phyloP scores from a whole-genome alignment of 2,888 invertebrate species.

The Idaea aversata region DNA sequence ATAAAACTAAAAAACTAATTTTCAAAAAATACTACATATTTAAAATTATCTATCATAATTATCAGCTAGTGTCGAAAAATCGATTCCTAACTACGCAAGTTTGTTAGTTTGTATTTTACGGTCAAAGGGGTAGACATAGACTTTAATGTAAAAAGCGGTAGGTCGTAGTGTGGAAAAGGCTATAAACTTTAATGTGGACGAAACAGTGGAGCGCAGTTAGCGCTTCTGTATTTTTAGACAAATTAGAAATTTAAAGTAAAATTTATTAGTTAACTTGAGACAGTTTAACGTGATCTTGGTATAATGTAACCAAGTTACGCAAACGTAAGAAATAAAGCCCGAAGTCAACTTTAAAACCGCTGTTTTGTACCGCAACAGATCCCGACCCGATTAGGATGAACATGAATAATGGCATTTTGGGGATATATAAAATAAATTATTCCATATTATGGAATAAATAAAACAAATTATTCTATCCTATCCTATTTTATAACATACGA shows the following conservation, averaged over 20 bases:
- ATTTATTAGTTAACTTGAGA: neutral
- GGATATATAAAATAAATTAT: slow-evolving; percentile 32
- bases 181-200: too few relatives aligned
- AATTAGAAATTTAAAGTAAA: neutral
- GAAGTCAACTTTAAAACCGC: slow-evolving; percentile 37
- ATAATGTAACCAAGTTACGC: slow-evolving; percentile 26
- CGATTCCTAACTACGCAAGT: too few relatives aligned
- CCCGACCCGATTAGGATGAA: slow-evolving; percentile 27
- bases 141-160: too few relatives aligned
- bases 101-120: too few relatives aligned
- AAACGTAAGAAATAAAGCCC: slow-evolving; percentile 33
- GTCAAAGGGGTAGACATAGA: too few relatives aligned
- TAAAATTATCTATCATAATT: too few relatives aligned
- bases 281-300: neutral
- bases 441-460: slow-evolving; percentile 27
- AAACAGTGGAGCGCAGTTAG: too few relatives aligned
- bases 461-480: neutral
- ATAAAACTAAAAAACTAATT: too few relatives aligned
- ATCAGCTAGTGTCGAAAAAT: too few relatives aligned
- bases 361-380: slow-evolving; percentile 34
- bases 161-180: too few relatives aligned
- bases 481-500: neutral
- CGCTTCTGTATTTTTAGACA: too few relatives aligned
- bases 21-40: too few relatives aligned
- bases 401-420: slow-evolving; percentile 24